Evolutionary conservation across 2,797 vertebrate genomes (phyloP).

Genomic region (Sebastes minor): DNA sequence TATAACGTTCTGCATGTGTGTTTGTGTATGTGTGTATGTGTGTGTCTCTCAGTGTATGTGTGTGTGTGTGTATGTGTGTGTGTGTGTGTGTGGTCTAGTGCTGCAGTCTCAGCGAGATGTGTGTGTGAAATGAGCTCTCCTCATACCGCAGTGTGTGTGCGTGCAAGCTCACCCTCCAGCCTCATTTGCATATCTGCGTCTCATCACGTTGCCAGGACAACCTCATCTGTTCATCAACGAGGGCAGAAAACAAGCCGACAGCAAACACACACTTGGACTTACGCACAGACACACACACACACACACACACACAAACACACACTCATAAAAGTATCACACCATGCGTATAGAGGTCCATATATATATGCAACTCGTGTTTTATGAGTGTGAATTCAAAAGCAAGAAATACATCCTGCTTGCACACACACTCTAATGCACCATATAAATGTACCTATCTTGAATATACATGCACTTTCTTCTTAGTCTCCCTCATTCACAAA

Average conservation of each 20-base stretch:
- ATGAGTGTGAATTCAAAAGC: constrained; percentile 51
- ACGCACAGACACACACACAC: neutral
- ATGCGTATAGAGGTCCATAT: constrained; percentile 17
- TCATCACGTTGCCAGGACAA: constrained; percentile 95
- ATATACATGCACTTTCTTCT: constrained; percentile 40
- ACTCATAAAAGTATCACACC: constrained; percentile 51
- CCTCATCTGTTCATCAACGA: constrained; percentile 97
- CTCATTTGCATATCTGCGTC: constrained; percentile 95
- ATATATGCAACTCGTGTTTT: constrained; percentile 64
- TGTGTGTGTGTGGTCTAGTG: constrained; percentile 63
- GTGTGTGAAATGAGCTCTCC: constrained; percentile 78
- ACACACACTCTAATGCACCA: constrained; percentile 32
- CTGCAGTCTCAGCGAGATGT: constrained; percentile 79
- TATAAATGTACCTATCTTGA: constrained; percentile 53
- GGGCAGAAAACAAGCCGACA: constrained; percentile 80
- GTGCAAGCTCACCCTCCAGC: constrained; percentile 81
- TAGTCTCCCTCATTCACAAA: constrained; percentile 72
- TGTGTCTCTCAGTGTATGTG: constrained; percentile 8
- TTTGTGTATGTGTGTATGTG: neutral
- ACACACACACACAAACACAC: constrained; percentile 20
- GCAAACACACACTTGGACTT: constrained; percentile 57
- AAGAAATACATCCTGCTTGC: constrained; percentile 35
- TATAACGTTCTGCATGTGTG: constrained; percentile 25
- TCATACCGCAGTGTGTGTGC: constrained; percentile 83
- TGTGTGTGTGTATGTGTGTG: constrained; percentile 21